phyloP scores from a whole-genome alignment of 92 coral and sea anemone genomes.

The Epizoanthus scotinus region DNA sequence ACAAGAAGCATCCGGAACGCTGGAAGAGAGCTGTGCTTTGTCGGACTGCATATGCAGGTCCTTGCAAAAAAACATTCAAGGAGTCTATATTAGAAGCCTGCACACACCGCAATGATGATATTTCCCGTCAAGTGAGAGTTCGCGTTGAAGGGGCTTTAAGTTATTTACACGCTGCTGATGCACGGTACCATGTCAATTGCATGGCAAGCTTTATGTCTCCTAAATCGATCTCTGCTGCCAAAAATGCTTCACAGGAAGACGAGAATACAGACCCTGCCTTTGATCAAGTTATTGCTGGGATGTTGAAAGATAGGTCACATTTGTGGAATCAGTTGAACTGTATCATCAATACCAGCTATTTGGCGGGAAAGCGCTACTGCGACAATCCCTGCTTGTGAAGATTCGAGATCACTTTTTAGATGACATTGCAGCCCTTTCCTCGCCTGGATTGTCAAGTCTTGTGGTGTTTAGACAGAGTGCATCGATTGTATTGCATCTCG shows the following conservation, averaged over 20 bases:
- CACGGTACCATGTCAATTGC: conserved; percentile 60
- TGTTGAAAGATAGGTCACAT: conserved; percentile 51
- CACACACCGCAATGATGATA: conserved; percentile 46
- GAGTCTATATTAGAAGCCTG: conserved; percentile 56
- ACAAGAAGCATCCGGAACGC: conserved; percentile 52
- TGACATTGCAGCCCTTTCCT: conserved; percentile 55
- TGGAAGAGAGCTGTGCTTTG: conserved; percentile 63
- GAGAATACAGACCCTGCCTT: conserved; percentile 53
- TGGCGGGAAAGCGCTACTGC: conserved; percentile 52
- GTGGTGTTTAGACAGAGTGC: conserved; percentile 51
- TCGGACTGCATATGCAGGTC: conserved; percentile 48
- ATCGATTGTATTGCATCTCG: conserved; percentile 43
- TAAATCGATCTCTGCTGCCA: conserved; percentile 53
- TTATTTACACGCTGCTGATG: conserved; percentile 75
- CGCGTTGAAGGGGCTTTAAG: conserved; percentile 66
- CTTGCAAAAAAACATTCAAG: conserved; percentile 56
- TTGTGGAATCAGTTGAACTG: conserved; percentile 70
- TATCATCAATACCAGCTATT: conserved; percentile 48
- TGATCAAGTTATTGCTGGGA: conserved; percentile 44
- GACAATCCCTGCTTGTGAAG: conserved; percentile 44
- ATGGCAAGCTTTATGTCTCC: conserved; percentile 62
- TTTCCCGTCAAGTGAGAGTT: conserved; percentile 52
- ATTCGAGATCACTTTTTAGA: conserved; percentile 48
- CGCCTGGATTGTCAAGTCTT: conserved; percentile 60
- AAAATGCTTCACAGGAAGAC: conserved; percentile 30